phyloP scores from a whole-genome alignment of 1,140 invertebrate species.

The Gryllus bimaculatus region DNA sequence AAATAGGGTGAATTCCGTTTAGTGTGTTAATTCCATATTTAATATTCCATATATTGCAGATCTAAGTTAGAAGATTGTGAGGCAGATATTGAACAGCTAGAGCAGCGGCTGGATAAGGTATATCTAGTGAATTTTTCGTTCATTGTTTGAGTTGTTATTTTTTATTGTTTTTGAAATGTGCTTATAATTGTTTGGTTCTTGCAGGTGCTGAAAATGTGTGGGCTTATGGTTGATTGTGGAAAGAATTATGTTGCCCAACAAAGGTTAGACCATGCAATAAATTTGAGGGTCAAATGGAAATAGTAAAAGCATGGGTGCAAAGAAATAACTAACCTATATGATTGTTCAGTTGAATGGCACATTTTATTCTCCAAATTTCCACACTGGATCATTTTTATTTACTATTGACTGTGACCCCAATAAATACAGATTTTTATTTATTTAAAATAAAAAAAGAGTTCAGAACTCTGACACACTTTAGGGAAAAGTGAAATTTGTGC shows the following conservation, averaged over 20 bases:
- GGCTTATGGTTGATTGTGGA: constrained; percentile 74
- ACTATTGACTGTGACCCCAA: no score
- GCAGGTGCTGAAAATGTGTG: constrained; percentile 69
- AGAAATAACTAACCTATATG: no score
- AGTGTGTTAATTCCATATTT: constrained; percentile 17
- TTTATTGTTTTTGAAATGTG: constrained; percentile 19
- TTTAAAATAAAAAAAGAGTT: no score
- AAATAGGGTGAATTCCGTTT: no score
- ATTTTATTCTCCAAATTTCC: no score
- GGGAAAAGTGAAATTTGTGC: no score
- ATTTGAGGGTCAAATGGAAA: no score
- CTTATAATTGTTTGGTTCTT: constrained; percentile 23
- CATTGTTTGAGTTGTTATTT: neutral
- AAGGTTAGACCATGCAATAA: constrained; percentile 45
- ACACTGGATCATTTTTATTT: no score
- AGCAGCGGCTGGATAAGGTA: constrained; percentile 78
- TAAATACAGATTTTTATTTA: no score
- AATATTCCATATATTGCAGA: constrained; percentile 43
- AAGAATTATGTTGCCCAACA: constrained; percentile 80
- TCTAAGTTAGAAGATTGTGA: constrained; percentile 74
- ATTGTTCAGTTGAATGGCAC: no score
- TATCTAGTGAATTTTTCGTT: neutral
- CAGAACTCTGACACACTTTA: no score
- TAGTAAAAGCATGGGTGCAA: no score
- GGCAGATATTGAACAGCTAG: constrained; percentile 70